These are phyloP conservation scores for Clunio marinus DNA, from an alignment of 2,888 invertebrate species.

Conservation along the genomic window DNA sequence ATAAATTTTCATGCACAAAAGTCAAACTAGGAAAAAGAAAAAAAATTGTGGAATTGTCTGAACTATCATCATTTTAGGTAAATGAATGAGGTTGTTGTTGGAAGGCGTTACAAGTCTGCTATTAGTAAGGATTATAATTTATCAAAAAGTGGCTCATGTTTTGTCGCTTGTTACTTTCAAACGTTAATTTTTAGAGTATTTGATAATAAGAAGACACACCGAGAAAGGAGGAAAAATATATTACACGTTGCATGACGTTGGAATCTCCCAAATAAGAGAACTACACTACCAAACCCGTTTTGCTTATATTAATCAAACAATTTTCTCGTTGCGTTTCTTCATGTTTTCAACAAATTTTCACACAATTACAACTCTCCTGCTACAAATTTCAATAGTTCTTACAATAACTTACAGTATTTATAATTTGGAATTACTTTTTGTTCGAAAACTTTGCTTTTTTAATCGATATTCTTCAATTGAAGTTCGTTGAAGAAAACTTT, in stretches of 20 bases:
- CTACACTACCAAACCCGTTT: slow-evolving; percentile 25
- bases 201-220: background rate
- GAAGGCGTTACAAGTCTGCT: too few relatives aligned
- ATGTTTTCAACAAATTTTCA: slow-evolving; percentile 3
- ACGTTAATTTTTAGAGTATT: too few relatives aligned
- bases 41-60: too few relatives aligned
- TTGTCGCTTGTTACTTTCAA: too few relatives aligned
- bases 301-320: background rate
- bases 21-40: too few relatives aligned
- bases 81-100: too few relatives aligned
- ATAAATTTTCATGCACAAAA: too few relatives aligned
- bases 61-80: too few relatives aligned
- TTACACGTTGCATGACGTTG: slow-evolving; percentile 28
- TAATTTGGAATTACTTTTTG: background rate
- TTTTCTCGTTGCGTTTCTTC: background rate
- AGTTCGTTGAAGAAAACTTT: background rate
- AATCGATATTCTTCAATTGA: background rate
- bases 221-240: slow-evolving; percentile 1
- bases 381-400: background rate
- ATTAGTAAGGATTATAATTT: too few relatives aligned
- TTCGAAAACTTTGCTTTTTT: background rate
- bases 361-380: slow-evolving; percentile 9
- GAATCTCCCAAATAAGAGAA: slow-evolving; percentile 6
- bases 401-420: slow-evolving; percentile 1
- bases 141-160: too few relatives aligned